Conservation (phyloP, 2,113 vertebrate genomes). For the Ailuropoda melanoleuca region DNA sequence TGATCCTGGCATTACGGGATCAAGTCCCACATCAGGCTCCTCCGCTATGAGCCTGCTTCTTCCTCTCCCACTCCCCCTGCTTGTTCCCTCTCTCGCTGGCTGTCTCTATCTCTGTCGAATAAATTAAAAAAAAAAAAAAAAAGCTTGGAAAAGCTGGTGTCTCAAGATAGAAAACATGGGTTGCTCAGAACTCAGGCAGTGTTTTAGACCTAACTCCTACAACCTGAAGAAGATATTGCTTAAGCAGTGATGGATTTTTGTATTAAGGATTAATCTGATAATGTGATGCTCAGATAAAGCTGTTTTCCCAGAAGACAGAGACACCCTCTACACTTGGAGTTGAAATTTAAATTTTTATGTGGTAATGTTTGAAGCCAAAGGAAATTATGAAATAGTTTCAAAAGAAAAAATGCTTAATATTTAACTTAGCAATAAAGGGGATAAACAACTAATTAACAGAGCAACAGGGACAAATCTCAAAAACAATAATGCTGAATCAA, state of each 20-base stretch:
- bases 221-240: not conserved
- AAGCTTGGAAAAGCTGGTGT: not conserved
- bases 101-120: no score
- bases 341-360: not conserved
- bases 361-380: not conserved
- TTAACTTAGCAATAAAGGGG: not conserved
- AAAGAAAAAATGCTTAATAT: not conserved
- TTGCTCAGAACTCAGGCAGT: not conserved
- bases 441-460: not conserved
- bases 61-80: no score
- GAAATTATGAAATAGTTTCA: not conserved
- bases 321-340: not conserved
- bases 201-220: not conserved
- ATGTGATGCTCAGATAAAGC: not conserved
- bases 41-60: no score
- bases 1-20: no score
- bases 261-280: not conserved
- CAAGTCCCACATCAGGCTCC: no score
- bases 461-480: not conserved
- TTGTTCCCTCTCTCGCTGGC: no score
- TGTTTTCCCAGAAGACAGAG: not conserved
- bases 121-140: no score
- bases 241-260: not conserved
- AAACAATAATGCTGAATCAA: not conserved
- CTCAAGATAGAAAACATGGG: not conserved